A percentile compares a stretch with the other conserved stretches of the same genome.
phyloP scores from a whole-genome alignment of 2,888 invertebrate genomes.

The Abscondita cerata region DNA sequence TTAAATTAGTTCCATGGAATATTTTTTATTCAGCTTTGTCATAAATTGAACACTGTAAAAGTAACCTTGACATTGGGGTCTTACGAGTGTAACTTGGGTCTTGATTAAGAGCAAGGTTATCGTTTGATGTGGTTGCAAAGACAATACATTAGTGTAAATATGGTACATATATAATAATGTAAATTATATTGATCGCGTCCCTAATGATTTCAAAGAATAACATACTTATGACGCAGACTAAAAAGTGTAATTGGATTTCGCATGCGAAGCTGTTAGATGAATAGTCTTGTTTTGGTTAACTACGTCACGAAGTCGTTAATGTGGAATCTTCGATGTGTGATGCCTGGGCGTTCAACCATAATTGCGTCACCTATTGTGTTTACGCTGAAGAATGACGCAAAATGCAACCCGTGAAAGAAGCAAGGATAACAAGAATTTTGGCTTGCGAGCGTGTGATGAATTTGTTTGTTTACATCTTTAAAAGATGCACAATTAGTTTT shows the following conservation, averaged over 20 bases:
- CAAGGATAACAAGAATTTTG: conserved; percentile 5
- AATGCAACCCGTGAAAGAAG: background rate
- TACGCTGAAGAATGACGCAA: conserved; percentile 5
- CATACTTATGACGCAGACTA: background rate
- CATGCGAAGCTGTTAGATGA: background rate
- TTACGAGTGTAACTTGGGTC: conserved; percentile 21
- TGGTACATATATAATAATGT: conserved; percentile 1
- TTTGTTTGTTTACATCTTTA: conserved; percentile 3
- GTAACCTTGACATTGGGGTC: conserved; percentile 29
- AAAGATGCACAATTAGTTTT: background rate
- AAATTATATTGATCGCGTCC: background rate
- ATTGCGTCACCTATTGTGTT: conserved; percentile 7
- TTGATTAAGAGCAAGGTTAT: conserved; percentile 30
- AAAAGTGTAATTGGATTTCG: background rate
- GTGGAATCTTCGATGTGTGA: background rate
- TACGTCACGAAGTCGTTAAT: conserved; percentile 6
- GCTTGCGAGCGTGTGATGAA: background rate
- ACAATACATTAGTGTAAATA: background rate
- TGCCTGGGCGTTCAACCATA: conserved; percentile 1
- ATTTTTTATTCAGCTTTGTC: too few relatives aligned
- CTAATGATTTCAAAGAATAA: background rate
- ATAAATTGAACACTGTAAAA: too few relatives aligned
- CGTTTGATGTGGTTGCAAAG: background rate
- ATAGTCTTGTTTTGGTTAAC: background rate
- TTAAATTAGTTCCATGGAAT: too few relatives aligned